Evolutionary conservation across 1,140 invertebrate genomes (phyloP).

Genomic region (Ganaspis sp.): DNA sequence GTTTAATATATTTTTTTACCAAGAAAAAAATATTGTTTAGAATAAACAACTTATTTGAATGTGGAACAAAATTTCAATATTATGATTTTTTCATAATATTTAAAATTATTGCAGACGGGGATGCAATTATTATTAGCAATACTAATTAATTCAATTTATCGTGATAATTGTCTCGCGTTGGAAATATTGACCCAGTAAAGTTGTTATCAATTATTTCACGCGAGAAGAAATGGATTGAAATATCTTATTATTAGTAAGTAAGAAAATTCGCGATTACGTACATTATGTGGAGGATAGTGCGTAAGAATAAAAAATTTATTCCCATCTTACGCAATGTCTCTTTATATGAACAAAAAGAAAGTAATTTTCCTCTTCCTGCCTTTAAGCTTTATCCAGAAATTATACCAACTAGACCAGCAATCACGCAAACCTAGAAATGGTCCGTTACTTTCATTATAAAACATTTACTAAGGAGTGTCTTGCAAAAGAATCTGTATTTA

Average conservation of each 20-base stretch:
- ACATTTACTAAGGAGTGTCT: background rate
- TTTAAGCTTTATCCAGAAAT: conserved; percentile 24
- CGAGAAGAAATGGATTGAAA: background rate
- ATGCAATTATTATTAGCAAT: background rate
- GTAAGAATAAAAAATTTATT: background rate
- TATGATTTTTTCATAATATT: no score
- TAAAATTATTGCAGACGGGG: no score
- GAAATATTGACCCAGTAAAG: conserved; percentile 18
- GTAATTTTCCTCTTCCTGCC: conserved; percentile 29
- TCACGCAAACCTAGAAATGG: conserved; percentile 28
- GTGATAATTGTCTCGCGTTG: background rate
- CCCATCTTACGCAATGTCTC: conserved; percentile 26
- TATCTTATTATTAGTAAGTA: background rate
- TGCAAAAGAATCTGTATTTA: background rate
- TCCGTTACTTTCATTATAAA: conserved; percentile 27
- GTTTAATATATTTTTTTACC: no score
- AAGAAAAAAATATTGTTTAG: no score
- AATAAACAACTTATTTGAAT: no score
- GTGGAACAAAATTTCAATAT: no score
- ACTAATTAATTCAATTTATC: background rate
- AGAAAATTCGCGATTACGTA: background rate
- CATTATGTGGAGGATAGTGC: background rate
- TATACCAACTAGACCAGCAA: conserved; percentile 13
- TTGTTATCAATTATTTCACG: conserved; percentile 24
- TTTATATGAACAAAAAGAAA: conserved; percentile 29